A percentile compares a stretch with the other conserved stretches of the same genome.
phyloP scores from a whole-genome alignment of 2,113 vertebrate species.

The Hydropotes inermis region DNA sequence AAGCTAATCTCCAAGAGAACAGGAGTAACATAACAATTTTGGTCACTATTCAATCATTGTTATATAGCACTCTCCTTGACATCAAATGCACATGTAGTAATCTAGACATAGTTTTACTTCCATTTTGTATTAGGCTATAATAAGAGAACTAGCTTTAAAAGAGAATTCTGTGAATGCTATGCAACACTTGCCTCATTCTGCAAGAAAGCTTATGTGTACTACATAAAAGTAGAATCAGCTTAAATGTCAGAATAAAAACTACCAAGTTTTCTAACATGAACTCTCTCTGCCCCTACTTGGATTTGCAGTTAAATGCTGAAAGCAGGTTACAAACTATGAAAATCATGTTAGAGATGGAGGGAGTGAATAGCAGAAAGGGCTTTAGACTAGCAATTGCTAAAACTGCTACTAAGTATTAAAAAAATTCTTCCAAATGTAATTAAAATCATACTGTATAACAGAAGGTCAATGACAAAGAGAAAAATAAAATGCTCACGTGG shows the following conservation, averaged over 20 bases:
- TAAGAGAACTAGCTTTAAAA: background rate
- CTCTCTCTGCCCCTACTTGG: background rate
- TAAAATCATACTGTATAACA: conserved; percentile 1
- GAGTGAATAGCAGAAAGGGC: background rate
- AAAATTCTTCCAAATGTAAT: background rate
- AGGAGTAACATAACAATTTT: background rate
- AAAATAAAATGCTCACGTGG: conserved; percentile 1
- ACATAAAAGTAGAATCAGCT: background rate
- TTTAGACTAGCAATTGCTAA: background rate
- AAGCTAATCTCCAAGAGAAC: background rate
- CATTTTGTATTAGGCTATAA: background rate
- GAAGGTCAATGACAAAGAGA: background rate
- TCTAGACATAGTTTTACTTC: background rate
- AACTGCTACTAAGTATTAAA: background rate
- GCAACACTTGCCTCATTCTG: background rate
- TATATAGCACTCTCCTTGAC: background rate
- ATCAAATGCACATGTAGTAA: background rate
- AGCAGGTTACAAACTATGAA: background rate
- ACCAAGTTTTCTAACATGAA: background rate
- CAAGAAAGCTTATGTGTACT: background rate
- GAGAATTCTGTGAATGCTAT: background rate
- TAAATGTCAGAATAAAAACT: background rate
- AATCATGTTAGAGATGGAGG: background rate
- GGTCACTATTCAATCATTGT: background rate
- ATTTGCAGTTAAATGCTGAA: conserved; percentile 17